A percentile compares a stretch with the other conserved stretches of the same genome.
Conservation (phyloP, 2,797 vertebrate genomes). For the Pangasius djambal region DNA sequence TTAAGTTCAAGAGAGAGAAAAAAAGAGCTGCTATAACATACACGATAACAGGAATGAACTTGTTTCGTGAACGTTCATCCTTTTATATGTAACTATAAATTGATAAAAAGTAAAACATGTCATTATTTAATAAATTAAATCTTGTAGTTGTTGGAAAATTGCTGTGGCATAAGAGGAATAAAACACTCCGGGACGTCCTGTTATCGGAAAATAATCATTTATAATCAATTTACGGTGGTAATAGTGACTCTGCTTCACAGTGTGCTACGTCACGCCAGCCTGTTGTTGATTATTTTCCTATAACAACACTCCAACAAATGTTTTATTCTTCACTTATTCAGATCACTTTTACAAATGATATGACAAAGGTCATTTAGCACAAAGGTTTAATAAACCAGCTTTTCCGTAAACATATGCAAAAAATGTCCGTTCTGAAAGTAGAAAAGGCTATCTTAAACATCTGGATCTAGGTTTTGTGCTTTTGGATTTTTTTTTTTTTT, state of each 20-base stretch:
- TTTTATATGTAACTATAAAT: neutral
- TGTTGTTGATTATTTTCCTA: neutral
- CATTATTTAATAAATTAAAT: neutral
- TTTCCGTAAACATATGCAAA: neutral
- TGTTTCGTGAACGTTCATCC: neutral
- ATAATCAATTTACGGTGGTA: neutral
- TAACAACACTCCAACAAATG: neutral
- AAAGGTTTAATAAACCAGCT: neutral
- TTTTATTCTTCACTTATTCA: neutral
- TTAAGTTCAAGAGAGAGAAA: too few relatives aligned
- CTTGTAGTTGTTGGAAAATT: neutral
- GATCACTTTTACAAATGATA: neutral
- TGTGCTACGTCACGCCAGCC: neutral
- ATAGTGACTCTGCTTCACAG: neutral
- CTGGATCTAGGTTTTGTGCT: neutral
- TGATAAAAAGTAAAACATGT: neutral
- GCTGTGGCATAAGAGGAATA: neutral
- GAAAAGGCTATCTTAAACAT: neutral
- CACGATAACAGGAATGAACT: neutral
- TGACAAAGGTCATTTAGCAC: neutral
- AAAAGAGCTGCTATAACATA: neutral
- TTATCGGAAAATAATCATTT: neutral
- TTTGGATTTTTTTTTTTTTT: neutral
- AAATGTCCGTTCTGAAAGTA: neutral
- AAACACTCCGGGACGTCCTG: neutral